Base-by-base conservation (phyloP, 1,140 invertebrate species). In the Drosophila takahashii region DNA sequence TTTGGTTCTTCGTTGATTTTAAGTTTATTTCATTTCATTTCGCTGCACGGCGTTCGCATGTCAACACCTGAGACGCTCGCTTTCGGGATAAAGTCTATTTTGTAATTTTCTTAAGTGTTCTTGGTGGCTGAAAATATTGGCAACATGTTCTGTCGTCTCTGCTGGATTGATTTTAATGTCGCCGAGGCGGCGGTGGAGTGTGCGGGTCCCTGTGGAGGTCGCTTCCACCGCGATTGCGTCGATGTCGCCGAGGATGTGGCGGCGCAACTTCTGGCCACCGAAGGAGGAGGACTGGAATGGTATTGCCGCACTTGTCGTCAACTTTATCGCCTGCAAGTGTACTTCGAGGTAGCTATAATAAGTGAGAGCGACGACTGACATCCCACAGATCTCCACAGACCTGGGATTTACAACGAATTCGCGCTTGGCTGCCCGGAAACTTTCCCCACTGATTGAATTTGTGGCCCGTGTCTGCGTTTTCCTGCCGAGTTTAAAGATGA, bases 61-160 rank as follows among this genome's bases (percentile, higher is more conserved):
- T 89, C 77, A 79, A 74, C 84, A 87, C 79, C 79, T 89, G 79
- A 80, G 79, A 52, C 48, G 16, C 9, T 32, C 62, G 15, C 18
- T 51, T 36, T 39, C 11, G 15, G 26, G 5, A 15, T 15, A 27
- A 60, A 34, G 27, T 10, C 8, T 29, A 18, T 13, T 64, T 79
- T 73, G 62, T 74, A 89, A 87, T 89, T 84, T 89, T 58, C 62
- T 37, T 84, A 84, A 87, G 84, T 87, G 84, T 86, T 18, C 5
- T 1, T 4, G 41, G 27, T 7, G 1, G 10, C 16, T 8, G 26
- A 84, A 87, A 77, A 79, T 87, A 87, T 89, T 80, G 81, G 74
- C 80, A 79, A 50, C 56, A 91, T 92, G 90, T 92, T 92, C 81
- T 92, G 90, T 86, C 90, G 87, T 70, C 86, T 84, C 65, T 92